A percentile compares a stretch with the other conserved stretches of the same genome.
Conservation (phyloP, 2,888 invertebrate species). For the Arge pagana region DNA sequence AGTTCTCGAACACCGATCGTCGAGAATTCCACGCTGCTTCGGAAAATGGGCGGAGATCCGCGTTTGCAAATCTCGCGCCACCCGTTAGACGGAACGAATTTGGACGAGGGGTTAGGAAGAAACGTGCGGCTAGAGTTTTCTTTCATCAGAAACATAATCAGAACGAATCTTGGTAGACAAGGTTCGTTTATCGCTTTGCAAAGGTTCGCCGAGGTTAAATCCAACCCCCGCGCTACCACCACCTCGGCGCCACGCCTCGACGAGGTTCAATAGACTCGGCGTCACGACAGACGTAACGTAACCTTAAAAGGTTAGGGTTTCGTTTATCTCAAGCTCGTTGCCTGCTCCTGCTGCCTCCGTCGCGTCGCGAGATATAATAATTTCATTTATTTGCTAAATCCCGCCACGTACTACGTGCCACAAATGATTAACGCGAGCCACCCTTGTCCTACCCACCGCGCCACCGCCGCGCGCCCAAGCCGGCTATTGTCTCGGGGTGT, state of each 20-base stretch:
- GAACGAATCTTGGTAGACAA: conserved; percentile 21
- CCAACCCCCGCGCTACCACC: conserved; percentile 17
- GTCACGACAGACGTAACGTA: no score
- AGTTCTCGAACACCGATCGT: no score
- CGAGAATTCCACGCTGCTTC: no score
- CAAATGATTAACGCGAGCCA: conserved; percentile 37
- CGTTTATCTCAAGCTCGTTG: neutral
- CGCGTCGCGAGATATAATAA: conserved; percentile 33
- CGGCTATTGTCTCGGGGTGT: neutral
- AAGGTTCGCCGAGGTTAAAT: conserved; percentile 19
- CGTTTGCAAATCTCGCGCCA: no score
- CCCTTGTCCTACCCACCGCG: conserved; percentile 19
- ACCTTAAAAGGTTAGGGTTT: no score
- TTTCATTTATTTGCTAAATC: conserved; percentile 44
- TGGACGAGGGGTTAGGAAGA: no score
- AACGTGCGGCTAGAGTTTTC: no score
- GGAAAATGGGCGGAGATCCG: no score
- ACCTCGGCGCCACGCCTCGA: conserved; percentile 14
- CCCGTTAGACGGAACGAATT: no score
- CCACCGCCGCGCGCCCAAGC: conserved; percentile 9
- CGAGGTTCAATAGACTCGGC: neutral
- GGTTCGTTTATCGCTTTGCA: neutral
- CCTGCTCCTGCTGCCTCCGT: neutral
- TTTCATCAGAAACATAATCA: no score
- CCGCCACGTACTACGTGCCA: conserved; percentile 38